Evolutionary conservation across 2,888 invertebrate species (phyloP), one percentile per base, ranked within the genome.

Genomic region (Hemicrepidius hirtus): DNA sequence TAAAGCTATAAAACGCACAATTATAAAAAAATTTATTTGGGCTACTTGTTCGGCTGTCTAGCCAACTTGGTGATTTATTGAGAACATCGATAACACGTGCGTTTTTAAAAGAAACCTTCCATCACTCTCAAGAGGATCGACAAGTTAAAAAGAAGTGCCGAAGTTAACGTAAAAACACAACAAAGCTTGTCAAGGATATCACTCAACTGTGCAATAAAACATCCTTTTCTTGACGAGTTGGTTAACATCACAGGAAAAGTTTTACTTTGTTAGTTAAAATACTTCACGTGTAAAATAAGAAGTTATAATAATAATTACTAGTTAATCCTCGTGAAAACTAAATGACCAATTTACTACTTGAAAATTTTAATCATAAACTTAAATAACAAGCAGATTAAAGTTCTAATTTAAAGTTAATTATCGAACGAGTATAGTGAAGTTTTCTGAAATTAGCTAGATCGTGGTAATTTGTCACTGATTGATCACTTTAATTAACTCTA

Each of bases 331-430:
- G 28, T 6, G 3, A 32, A 9, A 32, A 32, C 32, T 32, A 50
- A 50, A 50, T 13, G 24, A 6, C n/a, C 44, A 44, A 50, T 50
- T 10, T 1, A 6, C 20, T 13, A 50, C 50, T 21, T n/a, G 2
- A 10, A 49, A 49, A 7, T 49, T 50, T 21, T 50, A 50, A 50
- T 50, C 21, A 28, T 50, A 50, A 49, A 7, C 35, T 32, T n/a
- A 35, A 49, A 37, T 35, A 37, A 20, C 64, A 21, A 35, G 50
- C 13, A 65, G 13, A 65, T 65, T 65, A 40, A 65, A 65, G 65
- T 53, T 65, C 20, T 53, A 65, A 65, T 65, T 50, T 53, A 65
- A 53, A 65, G 65, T 65, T 53, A 50, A 65, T 65, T 53, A 53
- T 5, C 12, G 32, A n/a, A 50, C 46, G 24, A 46, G 18, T 46